Evolutionary conservation across 2,113 vertebrate species (phyloP).

Genomic region (Otocyon megalotis): DNA sequence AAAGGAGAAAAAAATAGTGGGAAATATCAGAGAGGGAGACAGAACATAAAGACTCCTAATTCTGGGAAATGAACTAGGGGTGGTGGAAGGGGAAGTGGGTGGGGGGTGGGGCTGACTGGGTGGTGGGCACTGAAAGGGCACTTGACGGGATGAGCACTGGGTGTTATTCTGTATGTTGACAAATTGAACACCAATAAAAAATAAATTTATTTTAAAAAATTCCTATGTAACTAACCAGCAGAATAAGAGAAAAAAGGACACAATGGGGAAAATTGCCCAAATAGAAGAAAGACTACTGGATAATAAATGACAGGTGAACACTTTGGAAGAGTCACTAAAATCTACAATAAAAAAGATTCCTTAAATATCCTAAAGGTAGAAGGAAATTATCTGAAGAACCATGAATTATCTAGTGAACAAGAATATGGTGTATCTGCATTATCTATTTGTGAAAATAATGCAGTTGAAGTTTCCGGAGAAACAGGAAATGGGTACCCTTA

Average conservation of each 20-base stretch:
- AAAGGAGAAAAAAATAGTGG: too few species aligned
- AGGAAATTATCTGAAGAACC: neutral
- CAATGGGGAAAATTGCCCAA: neutral
- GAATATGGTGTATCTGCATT: neutral
- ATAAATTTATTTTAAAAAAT: too few species aligned
- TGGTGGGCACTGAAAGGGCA: too few species aligned
- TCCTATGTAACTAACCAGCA: neutral
- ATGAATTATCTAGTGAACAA: neutral
- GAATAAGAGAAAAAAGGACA: neutral
- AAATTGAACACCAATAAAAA: too few species aligned
- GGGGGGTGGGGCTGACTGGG: too few species aligned
- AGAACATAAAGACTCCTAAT: too few species aligned
- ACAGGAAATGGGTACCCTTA: neutral
- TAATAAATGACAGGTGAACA: neutral
- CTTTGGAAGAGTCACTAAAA: constrained; percentile 21
- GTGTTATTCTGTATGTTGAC: too few species aligned
- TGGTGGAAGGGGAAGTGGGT: too few species aligned
- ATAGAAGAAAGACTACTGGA: neutral
- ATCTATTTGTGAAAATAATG: neutral
- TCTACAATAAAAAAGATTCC: neutral
- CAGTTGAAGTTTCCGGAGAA: neutral
- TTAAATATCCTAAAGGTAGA: neutral
- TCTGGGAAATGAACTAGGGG: too few species aligned
- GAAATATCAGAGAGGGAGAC: too few species aligned
- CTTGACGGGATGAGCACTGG: too few species aligned